phyloP scores from a whole-genome alignment of 1,140 invertebrate genomes.

The Episyrphus balteatus region DNA sequence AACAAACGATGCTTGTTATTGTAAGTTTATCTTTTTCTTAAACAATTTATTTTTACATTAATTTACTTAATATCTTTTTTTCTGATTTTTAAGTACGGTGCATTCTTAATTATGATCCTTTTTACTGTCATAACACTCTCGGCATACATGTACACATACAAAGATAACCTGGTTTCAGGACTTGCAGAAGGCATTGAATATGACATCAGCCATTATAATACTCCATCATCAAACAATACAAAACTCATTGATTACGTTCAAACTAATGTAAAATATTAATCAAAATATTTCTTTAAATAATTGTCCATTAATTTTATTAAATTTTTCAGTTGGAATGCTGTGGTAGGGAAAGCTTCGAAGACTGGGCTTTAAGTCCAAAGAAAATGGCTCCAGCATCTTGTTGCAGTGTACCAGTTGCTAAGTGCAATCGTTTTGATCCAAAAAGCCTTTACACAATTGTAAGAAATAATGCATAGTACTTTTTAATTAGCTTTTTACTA shows the following conservation, averaged over 20 bases:
- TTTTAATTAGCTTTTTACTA: neutral
- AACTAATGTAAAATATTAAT: slow-evolving; percentile 5
- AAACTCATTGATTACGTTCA: slow-evolving; percentile 7
- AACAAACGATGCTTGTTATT: slow-evolving; percentile 6
- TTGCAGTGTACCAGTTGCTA: no score
- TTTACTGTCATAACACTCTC: slow-evolving; percentile 7
- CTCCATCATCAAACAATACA: neutral
- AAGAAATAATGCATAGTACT: no score
- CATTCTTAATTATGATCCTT: slow-evolving; percentile 4
- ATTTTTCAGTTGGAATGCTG: slow-evolving; percentile 7
- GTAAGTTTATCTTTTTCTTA: slow-evolving; percentile 1
- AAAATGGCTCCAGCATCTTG: no score
- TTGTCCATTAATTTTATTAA: neutral
- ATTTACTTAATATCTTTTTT: neutral
- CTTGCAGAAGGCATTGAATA: neutral
- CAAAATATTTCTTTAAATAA: neutral
- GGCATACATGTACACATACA: slow-evolving; percentile 8
- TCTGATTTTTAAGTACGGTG: slow-evolving; percentile 5
- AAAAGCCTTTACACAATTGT: no score
- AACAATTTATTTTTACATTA: neutral
- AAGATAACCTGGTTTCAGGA: slow-evolving; percentile 4
- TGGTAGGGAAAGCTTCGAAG: slow-evolving; percentile 4
- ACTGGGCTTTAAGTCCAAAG: slow-evolving; percentile 2
- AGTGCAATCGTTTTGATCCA: no score
- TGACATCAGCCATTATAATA: slow-evolving; percentile 3